These are phyloP conservation scores for Rattus rattus DNA, from an alignment of 2,113 vertebrate species.

Conservation along the genomic window DNA sequence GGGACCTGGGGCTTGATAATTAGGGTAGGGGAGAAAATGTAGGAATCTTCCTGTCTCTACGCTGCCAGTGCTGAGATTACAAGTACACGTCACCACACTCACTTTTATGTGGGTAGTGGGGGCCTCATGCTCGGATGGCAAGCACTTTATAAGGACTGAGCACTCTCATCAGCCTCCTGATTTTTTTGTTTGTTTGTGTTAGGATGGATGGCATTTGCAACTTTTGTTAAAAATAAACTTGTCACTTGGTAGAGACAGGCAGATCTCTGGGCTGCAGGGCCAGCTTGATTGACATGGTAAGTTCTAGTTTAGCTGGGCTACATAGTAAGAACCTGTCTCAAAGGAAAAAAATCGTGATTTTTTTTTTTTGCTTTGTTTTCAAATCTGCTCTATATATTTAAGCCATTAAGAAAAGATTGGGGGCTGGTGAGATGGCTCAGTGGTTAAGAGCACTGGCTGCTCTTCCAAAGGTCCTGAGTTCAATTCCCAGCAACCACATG, in stretches of 20 bases:
- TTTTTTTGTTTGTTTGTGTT: background rate
- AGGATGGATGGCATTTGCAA: background rate
- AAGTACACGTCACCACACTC: background rate
- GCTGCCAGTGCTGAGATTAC: background rate
- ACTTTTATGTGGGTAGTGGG: background rate
- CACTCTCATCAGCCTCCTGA: background rate
- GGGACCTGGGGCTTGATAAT: background rate
- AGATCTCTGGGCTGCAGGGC: background rate
- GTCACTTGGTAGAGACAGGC: background rate
- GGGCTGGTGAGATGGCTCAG: too few species aligned
- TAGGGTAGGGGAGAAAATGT: background rate
- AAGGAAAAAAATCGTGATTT: background rate
- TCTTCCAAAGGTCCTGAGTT: too few species aligned
- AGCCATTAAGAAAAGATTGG: background rate
- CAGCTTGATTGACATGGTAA: background rate
- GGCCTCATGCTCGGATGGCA: background rate
- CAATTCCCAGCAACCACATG: too few species aligned
- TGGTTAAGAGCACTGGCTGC: too few species aligned
- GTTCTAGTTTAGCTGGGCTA: background rate
- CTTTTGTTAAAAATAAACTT: constrained; percentile 43
- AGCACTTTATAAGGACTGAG: background rate
- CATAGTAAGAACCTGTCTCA: background rate
- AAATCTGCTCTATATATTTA: constrained; percentile 32
- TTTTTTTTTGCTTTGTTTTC: too few species aligned
- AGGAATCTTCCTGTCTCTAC: background rate